Conservation (phyloP, 2,113 vertebrate species). For the Lipotes vexillifer region DNA sequence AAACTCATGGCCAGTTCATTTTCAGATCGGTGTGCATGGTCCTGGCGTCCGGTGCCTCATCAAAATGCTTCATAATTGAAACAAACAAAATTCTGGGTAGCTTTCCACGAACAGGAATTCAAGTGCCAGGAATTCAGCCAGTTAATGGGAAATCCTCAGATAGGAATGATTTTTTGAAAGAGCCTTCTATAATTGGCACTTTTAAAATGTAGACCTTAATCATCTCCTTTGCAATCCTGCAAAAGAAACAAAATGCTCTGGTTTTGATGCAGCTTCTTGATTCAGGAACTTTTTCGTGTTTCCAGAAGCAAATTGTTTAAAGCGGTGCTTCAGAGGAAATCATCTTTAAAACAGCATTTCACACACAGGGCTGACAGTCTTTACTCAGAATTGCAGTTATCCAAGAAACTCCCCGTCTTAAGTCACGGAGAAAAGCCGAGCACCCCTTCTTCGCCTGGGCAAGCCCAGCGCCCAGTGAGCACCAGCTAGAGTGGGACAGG, state of each 20-base stretch:
- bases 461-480: not conserved
- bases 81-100: constrained; percentile 1
- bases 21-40: not conserved
- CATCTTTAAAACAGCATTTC: not conserved
- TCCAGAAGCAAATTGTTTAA: not conserved
- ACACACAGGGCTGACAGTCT: not conserved
- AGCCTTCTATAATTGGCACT: not conserved
- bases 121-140: constrained; percentile 54
- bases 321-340: not conserved
- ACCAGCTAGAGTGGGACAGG: accelerated
- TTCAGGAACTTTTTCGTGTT: not conserved
- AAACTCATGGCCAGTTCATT: constrained; percentile 40
- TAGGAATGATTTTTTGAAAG: not conserved
- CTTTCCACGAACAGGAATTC: not conserved
- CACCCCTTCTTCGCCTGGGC: not conserved
- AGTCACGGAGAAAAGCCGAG: not conserved
- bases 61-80: constrained; percentile 19
- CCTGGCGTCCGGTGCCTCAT: constrained; percentile 9
- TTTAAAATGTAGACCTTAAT: not conserved
- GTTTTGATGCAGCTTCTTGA: not conserved
- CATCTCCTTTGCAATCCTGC: not conserved
- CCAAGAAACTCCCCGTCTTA: not conserved
- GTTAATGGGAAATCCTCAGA: constrained; percentile 33
- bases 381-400: not conserved
- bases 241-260: not conserved